Base-by-base conservation (phyloP, 2,888 invertebrate species). In the Harmothoe impar region DNA sequence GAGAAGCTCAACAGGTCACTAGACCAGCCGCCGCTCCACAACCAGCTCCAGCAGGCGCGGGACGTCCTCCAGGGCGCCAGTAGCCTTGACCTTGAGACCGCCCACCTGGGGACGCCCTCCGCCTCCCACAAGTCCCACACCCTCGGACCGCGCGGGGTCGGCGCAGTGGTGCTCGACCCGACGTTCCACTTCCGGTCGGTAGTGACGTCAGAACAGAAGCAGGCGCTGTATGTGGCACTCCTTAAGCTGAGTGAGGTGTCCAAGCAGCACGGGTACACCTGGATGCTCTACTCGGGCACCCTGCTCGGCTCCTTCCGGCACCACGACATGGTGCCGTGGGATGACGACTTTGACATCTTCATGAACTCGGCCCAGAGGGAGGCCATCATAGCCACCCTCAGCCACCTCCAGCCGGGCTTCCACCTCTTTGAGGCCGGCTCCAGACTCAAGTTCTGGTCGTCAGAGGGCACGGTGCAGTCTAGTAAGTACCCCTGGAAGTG, bases 321-420 rank as follows among this genome's bases (percentile, higher is more conserved):
- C 54, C 93, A 93, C 84, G 92, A 91, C 91, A 85, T 93, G 62
- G 91, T 93, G 1, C 93, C 93, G 0, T 93, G 93, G 93, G 93
- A 93, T 54, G 93, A 93, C 33, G 93, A 93, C 88, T 72, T 93
- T 25, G 93, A 93, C 89, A 85, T 93, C 12, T 89, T 92, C 52
- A 90, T 91, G 88, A 84, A 86, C 54, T 56, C 51, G 25, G 51
- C 68, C 23, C 68, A 91, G n/a, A 62, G 91, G 1, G 31, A 54
- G 23, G 31, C n/a, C 0, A 51, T 92, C 33, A 54, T 78, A 29
- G 77, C 29, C 15, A 52, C 77, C 23, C 88, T 91, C 20, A 25
- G 52, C 43, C 29, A 43, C 25, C 43, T 90, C 15, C 15, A 29
- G 54, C 91, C 90, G 0, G 54, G 89, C 29, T 91, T 90, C 54